Evolutionary conservation across 2,888 invertebrate species (phyloP), one percentile per base, ranked within the genome.

Genomic region (Ischnura elegans): DNA sequence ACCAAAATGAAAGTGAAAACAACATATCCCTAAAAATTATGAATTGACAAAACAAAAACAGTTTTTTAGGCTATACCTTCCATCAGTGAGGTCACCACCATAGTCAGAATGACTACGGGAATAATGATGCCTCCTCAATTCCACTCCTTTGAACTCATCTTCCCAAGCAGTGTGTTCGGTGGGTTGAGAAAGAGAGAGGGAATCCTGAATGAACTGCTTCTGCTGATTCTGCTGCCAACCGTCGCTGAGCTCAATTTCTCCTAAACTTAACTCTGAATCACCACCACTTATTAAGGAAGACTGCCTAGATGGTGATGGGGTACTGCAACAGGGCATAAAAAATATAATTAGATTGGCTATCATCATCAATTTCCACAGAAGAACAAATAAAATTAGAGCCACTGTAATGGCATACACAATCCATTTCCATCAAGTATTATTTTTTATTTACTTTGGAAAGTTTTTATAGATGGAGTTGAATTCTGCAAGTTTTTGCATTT

Each of bases 221-320:
- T 90, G 90, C 43, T 90, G 90, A 42, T 36, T 55, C n/a, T 61
- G 61, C 45, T 90, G 90, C 90, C 90, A 90, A 0, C 45, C 66
- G 0, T 90, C 90, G 45, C 90, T 4, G 0, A 90, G 47, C 47
- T 90, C 90, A 61, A 90, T 90, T 25, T 90, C 90, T 43, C 90
- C 90, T 0, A 90, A n/a, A 43, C 90, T 90, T n/a, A 90, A 43
- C 61, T 90, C 90, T 43, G 90, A 90, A 25, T 90, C 90, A 16
- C 90, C 90, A 61, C 90, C 90, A n/a, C 90, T 90, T 8, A 90
- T 90, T 10, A 90, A 61, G 29, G 90, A 90, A 16, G 90, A 90
- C 90, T 90, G 90, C n/a, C 90, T 61, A 43, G 90, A 90, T 43
- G 90, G 90, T 61, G 90, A 90, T 13, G 90, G 90, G 21, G 90